These are phyloP conservation scores for Drosophila orosa DNA, from an alignment of 1,140 invertebrate species.

Conservation along the genomic window DNA sequence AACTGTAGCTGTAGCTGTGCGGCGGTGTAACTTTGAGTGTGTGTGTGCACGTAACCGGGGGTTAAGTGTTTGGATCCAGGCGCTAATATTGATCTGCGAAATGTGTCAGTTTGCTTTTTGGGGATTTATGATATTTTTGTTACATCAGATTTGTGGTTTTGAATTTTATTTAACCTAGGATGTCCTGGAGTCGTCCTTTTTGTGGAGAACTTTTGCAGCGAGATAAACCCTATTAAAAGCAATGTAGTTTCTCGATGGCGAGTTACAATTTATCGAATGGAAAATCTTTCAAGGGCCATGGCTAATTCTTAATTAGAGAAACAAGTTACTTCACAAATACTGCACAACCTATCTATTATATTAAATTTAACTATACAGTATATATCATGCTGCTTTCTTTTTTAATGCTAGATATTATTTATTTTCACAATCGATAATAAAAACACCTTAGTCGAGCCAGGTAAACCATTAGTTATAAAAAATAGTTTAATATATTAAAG, in stretches of 20 bases:
- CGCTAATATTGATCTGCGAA: slow-evolving; percentile 47
- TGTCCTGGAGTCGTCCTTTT: background rate
- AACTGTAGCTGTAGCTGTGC: slow-evolving; percentile 16
- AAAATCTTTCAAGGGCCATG: no score
- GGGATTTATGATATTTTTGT: slow-evolving; percentile 19
- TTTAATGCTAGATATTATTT: no score
- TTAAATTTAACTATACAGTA: no score
- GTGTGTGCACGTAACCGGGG: slow-evolving; percentile 21
- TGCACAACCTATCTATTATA: no score
- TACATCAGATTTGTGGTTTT: slow-evolving; percentile 5
- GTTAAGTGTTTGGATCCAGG: slow-evolving; percentile 37
- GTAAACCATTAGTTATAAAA: background rate
- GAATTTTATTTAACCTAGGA: background rate
- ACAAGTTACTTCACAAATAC: no score
- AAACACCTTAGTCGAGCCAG: no score
- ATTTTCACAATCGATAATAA: no score
- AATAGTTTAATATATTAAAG: background rate
- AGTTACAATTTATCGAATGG: background rate
- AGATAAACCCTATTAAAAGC: no score
- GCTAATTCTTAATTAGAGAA: no score
- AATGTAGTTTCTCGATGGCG: background rate
- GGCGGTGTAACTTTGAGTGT: slow-evolving; percentile 4
- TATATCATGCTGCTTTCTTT: no score
- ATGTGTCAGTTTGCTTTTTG: slow-evolving; percentile 29
- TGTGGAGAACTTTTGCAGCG: no score